A percentile compares a stretch with the other conserved stretches of the same genome.
Evolutionary conservation across 2,888 invertebrate genomes (phyloP).

Genomic region (Erebia aethiops): DNA sequence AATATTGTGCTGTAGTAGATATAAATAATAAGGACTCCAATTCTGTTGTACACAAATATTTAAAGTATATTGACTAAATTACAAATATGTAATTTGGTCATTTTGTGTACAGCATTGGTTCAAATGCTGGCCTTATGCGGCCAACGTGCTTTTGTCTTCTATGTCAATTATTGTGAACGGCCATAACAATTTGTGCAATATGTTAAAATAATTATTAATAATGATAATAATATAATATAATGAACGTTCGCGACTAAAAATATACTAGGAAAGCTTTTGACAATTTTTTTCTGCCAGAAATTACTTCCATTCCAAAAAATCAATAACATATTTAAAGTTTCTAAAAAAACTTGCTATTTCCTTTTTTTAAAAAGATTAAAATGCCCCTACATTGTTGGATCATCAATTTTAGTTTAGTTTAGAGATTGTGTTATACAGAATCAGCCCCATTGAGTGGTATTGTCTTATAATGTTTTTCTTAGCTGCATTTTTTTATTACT

Average conservation of each 20-base stretch:
- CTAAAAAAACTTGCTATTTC: too few species aligned
- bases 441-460: too few species aligned
- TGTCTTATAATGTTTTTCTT: too few species aligned
- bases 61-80: background rate
- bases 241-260: background rate
- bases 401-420: too few species aligned
- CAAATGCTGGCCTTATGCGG: conserved; percentile 1
- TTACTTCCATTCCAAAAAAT: too few species aligned
- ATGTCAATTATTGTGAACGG: conserved; percentile 37
- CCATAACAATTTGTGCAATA: conserved; percentile 35
- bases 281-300: background rate
- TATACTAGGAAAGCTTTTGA: background rate
- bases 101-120: background rate
- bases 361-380: too few species aligned
- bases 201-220: conserved; percentile 17
- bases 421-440: too few species aligned
- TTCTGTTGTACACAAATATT: background rate
- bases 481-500: too few species aligned
- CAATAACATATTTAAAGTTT: too few species aligned
- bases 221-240: background rate
- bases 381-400: too few species aligned
- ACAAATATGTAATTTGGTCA: background rate
- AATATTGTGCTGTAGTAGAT: too few species aligned
- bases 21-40: background rate
- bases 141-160: conserved; percentile 13